Evolutionary conservation across 1,140 invertebrate species (phyloP), one percentile per base, ranked within the genome.

Genomic region (Drosophila tsacasi): DNA sequence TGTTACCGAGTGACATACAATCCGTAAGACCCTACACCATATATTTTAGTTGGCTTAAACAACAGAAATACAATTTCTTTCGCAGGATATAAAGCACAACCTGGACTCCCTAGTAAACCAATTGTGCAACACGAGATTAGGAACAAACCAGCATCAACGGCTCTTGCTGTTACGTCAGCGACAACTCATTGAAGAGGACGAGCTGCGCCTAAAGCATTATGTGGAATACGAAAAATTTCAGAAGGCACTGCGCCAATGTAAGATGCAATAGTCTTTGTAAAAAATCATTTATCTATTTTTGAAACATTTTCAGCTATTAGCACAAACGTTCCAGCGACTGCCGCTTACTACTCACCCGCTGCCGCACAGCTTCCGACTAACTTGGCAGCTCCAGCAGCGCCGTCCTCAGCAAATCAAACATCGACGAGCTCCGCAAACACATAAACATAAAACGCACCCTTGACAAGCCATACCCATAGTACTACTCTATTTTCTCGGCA

Each of bases 171-270:
- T 93, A 40, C 79, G 92, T n/a, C 92, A 93, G 61, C 90, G 92
- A 32, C 92, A 93, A 62, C 79, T 93, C 21, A 92, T 93, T 37
- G 92, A 93, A 79, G 92, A 93, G 63, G 92, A 93, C 68, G 92
- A 93, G 59, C 55, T 93, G 57, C 82, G 92, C 9, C 68, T 93
- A 12, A 93, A 93, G 37, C 92, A 93, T 44, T 93, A 91, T 72
- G 92, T 93, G 58, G 92, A 93, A 83, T 93, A 92, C 44, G 92
- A 93, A 71, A 93, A 93, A 64, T 93, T 93, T 54, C 91, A 93
- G 42, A 93, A 93, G 64, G 81, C 91, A 19, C 64, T 93, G 25
- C 84, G 92, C 60, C 91, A 92, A 90, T 83, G 91, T 92, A 89
- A 78, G 84, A 49, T 5, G 12, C 25, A 32, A 30, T 54, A 37